These are phyloP conservation scores for Parauchenoglanis punctatus DNA, from an alignment of 2,797 vertebrate species.

Conservation along the genomic window DNA sequence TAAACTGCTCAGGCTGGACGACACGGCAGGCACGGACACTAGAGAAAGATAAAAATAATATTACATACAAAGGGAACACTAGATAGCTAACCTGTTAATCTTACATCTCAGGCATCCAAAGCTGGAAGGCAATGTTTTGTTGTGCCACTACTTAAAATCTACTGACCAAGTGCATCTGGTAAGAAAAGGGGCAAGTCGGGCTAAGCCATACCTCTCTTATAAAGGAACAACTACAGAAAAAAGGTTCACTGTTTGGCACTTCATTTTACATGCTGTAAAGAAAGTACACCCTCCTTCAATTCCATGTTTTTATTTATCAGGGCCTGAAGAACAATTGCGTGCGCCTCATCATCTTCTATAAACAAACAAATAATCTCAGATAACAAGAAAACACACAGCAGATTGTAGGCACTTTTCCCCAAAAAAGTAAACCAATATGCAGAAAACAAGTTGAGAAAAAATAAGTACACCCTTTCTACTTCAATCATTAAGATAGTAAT, in stretches of 20 bases:
- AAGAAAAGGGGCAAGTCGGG: not conserved
- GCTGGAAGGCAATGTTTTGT: not conserved
- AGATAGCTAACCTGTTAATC: not conserved
- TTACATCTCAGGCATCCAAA: not conserved
- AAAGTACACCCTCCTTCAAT: not conserved
- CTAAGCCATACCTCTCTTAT: not conserved
- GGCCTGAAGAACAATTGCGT: not conserved
- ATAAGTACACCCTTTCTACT: not conserved
- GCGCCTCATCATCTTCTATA: not conserved
- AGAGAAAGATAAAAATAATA: not conserved
- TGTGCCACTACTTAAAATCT: not conserved
- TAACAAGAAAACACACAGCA: not conserved
- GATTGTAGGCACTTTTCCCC: not conserved
- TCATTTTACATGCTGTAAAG: too few species aligned
- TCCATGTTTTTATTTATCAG: not conserved
- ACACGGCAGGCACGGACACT: conserved; percentile 59
- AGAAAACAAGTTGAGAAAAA: not conserved
- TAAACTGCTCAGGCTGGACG: conserved; percentile 76
- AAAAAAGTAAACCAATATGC: not conserved
- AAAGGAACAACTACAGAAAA: too few species aligned
- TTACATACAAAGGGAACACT: not conserved
- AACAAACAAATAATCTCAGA: not conserved
- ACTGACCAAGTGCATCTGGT: not conserved
- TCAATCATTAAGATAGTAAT: not conserved
- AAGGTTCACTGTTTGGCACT: not conserved